phyloP scores from a whole-genome alignment of 2,888 invertebrate species.

The Drosophila meridionalis region DNA sequence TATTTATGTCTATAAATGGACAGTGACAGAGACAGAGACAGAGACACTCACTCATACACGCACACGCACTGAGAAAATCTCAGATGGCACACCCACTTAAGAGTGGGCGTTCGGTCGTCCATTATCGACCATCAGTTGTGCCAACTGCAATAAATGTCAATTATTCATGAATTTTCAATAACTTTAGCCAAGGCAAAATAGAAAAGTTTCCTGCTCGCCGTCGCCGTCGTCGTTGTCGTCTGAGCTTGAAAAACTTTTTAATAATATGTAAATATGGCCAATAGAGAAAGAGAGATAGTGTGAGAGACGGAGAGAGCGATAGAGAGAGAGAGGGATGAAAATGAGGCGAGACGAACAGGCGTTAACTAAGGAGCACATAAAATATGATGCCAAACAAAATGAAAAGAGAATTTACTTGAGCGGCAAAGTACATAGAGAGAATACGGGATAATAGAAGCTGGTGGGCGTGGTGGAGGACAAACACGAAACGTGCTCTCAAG shows the following conservation, averaged over 20 bases:
- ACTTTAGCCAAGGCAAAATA: conserved; percentile 69
- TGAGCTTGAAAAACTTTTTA: conserved; percentile 72
- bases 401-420: conserved; percentile 69
- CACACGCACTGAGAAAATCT: conserved; percentile 16
- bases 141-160: conserved; percentile 80
- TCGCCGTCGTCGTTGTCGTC: conserved; percentile 46
- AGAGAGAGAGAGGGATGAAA: not conserved
- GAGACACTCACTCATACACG: conserved; percentile 14
- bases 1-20: conserved; percentile 71
- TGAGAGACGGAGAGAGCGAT: conserved; percentile 1
- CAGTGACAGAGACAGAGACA: conserved; percentile 41
- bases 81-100: conserved; percentile 14
- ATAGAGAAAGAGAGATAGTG: conserved; percentile 23
- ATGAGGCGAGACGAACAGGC: conserved; percentile 40
- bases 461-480: conserved; percentile 20
- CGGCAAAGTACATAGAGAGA: conserved; percentile 49
- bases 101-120: conserved; percentile 46
- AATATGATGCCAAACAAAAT: conserved; percentile 71
- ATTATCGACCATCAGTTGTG: conserved; percentile 76
- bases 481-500: conserved; percentile 59
- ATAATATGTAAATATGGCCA: conserved; percentile 76
- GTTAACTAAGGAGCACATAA: conserved; percentile 74
- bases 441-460: not conserved
- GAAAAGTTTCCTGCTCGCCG: conserved; percentile 61
- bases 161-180: conserved; percentile 79